Base-by-base conservation (phyloP, 1,140 invertebrate genomes). In the Cyclargus thomasi region DNA sequence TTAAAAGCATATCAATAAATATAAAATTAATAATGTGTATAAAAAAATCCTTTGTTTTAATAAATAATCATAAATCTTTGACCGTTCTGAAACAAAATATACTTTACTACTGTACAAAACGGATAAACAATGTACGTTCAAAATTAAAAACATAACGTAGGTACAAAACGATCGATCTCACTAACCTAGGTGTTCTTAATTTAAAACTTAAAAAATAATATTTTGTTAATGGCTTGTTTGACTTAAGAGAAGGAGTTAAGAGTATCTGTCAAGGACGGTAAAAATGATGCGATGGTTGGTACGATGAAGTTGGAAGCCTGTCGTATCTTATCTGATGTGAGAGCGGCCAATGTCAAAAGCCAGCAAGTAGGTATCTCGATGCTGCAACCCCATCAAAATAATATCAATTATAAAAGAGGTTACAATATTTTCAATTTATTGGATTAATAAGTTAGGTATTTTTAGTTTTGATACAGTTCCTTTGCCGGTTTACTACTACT, bases 291-390 rank as follows among this genome's bases (percentile, higher is more conserved):
- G 81, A 69, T 68, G 82, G 76, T 65, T 70, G 83, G 81, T 85
- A 90, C 78, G 85, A 74, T 75, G 85, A 76, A 74, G 80, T 78
- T 73, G 77, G 83, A 67, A 78, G 80, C 76, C 87, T 86, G 82
- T 81, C 83, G 88, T 85, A 87, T 89, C 85, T 90, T 90, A 91
- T 75, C 82, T 86, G 86, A 76, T 78, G 76, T 78, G 77, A 73
- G 75, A 80, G 80, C 81, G 83, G 87, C 86, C 87, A 89, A 82
- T 91, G 90, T 91, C 90, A 91, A 91, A 91, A 91, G 82, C 90
- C 90, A 86, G 90, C 90, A 76, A 91, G 90, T 80, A 91, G 89
- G 74, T 91, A 91, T 81, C 90, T 91, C 81, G 90, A 90, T 83
- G 90, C 90, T 91, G 88, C 78, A 91, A 91, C 80, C 86, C 86